Conservation (phyloP, 1,140 invertebrate genomes). For the Microplitis demolitor region DNA sequence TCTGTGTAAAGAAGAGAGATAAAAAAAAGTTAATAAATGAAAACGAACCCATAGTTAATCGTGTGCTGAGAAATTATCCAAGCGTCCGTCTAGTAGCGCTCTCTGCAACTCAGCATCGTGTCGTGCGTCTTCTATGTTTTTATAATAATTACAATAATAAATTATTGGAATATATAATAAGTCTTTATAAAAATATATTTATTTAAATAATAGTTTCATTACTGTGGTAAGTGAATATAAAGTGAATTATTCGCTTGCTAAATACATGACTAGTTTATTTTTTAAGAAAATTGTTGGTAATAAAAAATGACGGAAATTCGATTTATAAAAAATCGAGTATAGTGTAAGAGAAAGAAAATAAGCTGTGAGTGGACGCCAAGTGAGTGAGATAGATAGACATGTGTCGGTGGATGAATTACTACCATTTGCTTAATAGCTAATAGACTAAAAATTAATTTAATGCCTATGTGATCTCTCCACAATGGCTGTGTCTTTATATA, state of each 20-base stretch:
- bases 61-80: neutral
- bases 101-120: conserved; percentile 13
- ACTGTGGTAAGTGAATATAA: neutral
- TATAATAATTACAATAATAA: conserved; percentile 33
- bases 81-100: conserved; percentile 25
- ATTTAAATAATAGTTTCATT: no score
- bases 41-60: conserved; percentile 13
- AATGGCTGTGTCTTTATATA: conserved; percentile 50
- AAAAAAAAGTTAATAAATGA: neutral
- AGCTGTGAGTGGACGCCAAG: neutral
- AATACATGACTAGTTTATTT: no score
- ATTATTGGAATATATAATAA: conserved; percentile 4
- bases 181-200: conserved; percentile 8
- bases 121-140: conserved; percentile 29
- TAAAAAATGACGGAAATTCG: conserved; percentile 35
- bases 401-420: conserved; percentile 52
- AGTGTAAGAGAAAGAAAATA: conserved; percentile 31
- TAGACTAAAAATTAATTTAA: conserved; percentile 54
- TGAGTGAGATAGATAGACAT: conserved; percentile 36
- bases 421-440: conserved; percentile 54
- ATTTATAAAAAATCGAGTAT: conserved; percentile 29
- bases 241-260: neutral
- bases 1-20: no score
- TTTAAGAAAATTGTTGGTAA: neutral
- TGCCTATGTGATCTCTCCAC: conserved; percentile 52